These are phyloP conservation scores for Apaloderma vittatum DNA, from an alignment of 2,113 vertebrate species.

Conservation along the genomic window DNA sequence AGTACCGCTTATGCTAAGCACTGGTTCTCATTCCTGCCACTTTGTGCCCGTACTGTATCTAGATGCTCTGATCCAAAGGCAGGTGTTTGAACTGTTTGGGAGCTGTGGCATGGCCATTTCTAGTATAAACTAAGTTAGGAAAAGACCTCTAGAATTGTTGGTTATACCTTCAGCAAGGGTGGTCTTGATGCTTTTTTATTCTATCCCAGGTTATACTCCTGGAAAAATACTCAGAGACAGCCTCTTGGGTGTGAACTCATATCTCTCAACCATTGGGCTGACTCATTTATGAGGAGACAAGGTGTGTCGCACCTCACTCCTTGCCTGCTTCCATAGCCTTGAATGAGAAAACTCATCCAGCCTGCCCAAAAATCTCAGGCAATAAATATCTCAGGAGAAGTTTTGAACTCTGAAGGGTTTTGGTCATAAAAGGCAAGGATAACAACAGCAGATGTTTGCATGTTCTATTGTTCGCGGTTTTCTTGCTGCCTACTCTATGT, in stretches of 20 bases:
- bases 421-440: conserved; percentile 30
- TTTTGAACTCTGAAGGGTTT: conserved; percentile 23
- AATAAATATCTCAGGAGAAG: conserved; percentile 17
- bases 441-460: neutral
- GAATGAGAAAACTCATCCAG: neutral
- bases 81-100: neutral
- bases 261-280: neutral
- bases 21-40: neutral
- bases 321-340: neutral
- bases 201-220: neutral
- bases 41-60: neutral
- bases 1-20: neutral
- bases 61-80: neutral
- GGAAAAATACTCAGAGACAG: neutral
- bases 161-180: neutral
- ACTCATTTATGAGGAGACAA: neutral
- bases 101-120: neutral
- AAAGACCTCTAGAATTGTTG: neutral
- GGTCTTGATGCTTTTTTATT: neutral
- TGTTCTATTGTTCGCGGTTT: conserved; percentile 26
- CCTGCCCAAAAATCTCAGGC: neutral
- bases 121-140: neutral
- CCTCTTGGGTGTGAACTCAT: fast-evolving
- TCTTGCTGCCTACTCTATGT: neutral
- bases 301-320: neutral